A percentile compares a stretch with the other conserved stretches of the same genome.
Evolutionary conservation across 1,140 invertebrate genomes (phyloP).

Genomic region (Cryptotermes secundus): DNA sequence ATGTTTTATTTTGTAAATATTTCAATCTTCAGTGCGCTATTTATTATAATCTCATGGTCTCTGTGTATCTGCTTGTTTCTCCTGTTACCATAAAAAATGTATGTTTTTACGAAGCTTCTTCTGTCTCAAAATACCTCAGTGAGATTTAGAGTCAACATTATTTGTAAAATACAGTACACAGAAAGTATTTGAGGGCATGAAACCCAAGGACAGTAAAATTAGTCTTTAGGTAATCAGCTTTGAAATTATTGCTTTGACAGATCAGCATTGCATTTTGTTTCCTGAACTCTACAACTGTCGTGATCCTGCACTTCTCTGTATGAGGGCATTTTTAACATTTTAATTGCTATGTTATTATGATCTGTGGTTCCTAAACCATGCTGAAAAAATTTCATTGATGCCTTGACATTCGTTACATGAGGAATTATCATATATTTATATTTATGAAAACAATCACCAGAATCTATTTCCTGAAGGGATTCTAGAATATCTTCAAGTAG

Average conservation of each 20-base stretch:
- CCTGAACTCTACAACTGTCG: not conserved
- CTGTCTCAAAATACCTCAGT: not conserved
- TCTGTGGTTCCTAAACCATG: too few species aligned
- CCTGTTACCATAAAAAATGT: constrained; percentile 36
- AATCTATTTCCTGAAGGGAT: too few species aligned
- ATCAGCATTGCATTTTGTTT: too few species aligned
- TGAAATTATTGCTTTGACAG: too few species aligned
- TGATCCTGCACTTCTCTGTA: too few species aligned
- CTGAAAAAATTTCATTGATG: too few species aligned
- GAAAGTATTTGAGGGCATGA: not conserved
- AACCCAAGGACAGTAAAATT: not conserved
- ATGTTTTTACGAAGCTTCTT: not conserved
- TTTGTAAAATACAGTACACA: not conserved
- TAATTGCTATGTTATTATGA: too few species aligned
- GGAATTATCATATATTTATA: too few species aligned
- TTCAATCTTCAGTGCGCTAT: constrained; percentile 40
- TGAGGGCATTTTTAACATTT: too few species aligned
- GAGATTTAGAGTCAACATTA: not conserved
- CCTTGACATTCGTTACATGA: too few species aligned
- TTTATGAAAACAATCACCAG: too few species aligned
- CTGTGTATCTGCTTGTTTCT: constrained; percentile 39
- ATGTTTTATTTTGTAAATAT: constrained; percentile 43
- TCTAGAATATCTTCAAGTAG: too few species aligned
- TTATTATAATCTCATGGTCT: constrained; percentile 42
- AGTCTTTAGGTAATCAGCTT: constrained; percentile 17